These are phyloP conservation scores for Onychomys arenicola DNA, from an alignment of 2,797 vertebrate genomes.

Conservation along the genomic window DNA sequence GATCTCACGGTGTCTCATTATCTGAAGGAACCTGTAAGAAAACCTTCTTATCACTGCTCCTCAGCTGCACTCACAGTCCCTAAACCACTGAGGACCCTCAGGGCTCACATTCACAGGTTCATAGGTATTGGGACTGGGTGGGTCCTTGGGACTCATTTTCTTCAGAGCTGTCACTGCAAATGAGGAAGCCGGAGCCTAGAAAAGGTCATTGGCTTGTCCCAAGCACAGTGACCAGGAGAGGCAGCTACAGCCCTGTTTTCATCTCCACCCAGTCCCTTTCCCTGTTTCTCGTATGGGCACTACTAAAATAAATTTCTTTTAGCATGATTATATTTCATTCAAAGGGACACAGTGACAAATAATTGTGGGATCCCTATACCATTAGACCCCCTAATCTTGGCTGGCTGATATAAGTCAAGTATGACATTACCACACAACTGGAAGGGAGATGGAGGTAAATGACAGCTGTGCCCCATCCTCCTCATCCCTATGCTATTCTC, in stretches of 20 bases:
- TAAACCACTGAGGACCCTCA: neutral
- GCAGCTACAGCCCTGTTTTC: neutral
- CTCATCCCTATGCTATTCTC: neutral
- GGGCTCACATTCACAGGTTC: neutral
- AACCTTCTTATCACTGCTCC: neutral
- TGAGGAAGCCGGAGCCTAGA: neutral
- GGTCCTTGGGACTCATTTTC: neutral
- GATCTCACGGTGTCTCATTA: slow-evolving; percentile 34
- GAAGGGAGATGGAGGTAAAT: neutral
- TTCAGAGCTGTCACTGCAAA: neutral
- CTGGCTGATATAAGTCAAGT: neutral
- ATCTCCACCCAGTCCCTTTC: neutral
- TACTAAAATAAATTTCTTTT: neutral
- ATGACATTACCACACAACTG: neutral
- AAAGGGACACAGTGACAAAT: neutral
- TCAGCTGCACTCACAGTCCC: neutral
- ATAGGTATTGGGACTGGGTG: neutral
- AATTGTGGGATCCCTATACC: neutral
- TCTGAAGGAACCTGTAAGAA: slow-evolving; percentile 54
- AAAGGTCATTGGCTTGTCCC: neutral
- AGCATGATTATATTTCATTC: neutral
- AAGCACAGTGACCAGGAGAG: neutral
- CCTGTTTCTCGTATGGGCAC: neutral
- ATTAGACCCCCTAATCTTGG: rapidly evolving
- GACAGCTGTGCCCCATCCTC: neutral